Evolutionary conservation across 2,797 vertebrate species (phyloP).

Genomic region (Myotis daubentonii): DNA sequence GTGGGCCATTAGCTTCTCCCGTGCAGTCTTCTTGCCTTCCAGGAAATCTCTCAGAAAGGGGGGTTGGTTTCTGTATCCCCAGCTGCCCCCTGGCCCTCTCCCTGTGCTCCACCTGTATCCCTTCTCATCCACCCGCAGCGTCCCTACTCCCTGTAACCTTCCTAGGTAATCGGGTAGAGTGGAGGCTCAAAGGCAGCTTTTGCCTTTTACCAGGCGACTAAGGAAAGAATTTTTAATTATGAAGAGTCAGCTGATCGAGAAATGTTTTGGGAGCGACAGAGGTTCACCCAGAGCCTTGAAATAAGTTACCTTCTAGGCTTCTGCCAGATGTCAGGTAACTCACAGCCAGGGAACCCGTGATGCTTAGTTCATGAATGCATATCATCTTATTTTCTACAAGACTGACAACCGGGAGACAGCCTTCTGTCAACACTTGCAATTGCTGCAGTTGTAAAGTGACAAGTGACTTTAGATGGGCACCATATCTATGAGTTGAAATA

Average conservation of each 20-base stretch:
- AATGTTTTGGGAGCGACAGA: neutral
- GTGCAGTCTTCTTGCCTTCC: neutral
- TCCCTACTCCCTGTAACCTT: neutral
- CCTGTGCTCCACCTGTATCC: neutral
- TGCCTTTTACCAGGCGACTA: neutral
- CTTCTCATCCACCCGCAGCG: neutral
- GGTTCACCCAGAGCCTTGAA: neutral
- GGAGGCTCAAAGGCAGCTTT: neutral
- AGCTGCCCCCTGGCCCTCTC: neutral
- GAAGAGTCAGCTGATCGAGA: neutral
- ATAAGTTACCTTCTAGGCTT: neutral
- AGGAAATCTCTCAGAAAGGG: neutral
- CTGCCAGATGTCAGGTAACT: neutral
- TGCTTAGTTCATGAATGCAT: neutral
- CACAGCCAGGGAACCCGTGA: neutral
- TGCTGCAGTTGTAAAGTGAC: neutral
- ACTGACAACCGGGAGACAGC: neutral
- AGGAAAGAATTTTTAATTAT: neutral
- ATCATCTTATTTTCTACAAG: constrained; percentile 26
- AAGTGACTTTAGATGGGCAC: neutral
- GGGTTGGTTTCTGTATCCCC: fast-evolving
- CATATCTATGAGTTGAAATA: neutral
- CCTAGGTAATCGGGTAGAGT: neutral
- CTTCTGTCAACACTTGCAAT: neutral
- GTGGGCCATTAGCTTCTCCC: neutral